These are phyloP conservation scores for Orientallactaga bullata DNA, from an alignment of 2,113 vertebrate species.

Conservation along the genomic window DNA sequence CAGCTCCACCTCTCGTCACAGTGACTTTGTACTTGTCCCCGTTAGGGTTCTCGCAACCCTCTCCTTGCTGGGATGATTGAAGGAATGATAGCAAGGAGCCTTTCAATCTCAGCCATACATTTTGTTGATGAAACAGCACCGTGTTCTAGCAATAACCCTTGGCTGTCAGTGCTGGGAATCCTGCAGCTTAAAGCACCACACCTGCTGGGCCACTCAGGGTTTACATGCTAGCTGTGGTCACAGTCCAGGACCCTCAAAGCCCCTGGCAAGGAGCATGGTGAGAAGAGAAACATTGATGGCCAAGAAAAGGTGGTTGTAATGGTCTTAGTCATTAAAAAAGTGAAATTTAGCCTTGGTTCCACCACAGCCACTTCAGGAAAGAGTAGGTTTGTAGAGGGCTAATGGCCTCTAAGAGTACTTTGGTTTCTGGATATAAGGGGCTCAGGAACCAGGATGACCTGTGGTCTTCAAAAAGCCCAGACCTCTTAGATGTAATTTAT, in stretches of 20 bases:
- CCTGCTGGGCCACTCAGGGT: neutral
- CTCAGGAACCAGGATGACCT: too few species aligned
- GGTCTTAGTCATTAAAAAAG: neutral
- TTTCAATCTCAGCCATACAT: rapidly evolving
- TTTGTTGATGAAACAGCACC: neutral
- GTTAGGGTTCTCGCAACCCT: neutral
- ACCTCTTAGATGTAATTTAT: neutral
- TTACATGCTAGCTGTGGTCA: neutral
- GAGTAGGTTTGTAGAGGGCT: neutral
- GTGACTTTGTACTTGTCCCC: neutral
- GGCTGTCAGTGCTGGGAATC: neutral
- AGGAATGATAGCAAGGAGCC: neutral
- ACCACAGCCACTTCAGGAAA: neutral
- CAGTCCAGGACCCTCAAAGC: conserved; percentile 5
- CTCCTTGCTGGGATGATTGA: neutral
- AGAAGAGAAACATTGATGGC: conserved; percentile 60
- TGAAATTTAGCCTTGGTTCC: rapidly evolving
- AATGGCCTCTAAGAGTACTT: rapidly evolving
- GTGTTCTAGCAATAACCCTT: neutral
- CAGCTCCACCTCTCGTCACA: neutral
- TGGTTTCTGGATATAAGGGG: neutral
- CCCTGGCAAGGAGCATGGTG: conserved; percentile 63
- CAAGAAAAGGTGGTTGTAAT: neutral
- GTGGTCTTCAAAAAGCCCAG: neutral
- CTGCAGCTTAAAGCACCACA: neutral